Percentiles rank a stretch among this genome's conserved stretches.
Evolutionary conservation across 2,113 vertebrate species (phyloP).

Genomic region (Penelope pileata): DNA sequence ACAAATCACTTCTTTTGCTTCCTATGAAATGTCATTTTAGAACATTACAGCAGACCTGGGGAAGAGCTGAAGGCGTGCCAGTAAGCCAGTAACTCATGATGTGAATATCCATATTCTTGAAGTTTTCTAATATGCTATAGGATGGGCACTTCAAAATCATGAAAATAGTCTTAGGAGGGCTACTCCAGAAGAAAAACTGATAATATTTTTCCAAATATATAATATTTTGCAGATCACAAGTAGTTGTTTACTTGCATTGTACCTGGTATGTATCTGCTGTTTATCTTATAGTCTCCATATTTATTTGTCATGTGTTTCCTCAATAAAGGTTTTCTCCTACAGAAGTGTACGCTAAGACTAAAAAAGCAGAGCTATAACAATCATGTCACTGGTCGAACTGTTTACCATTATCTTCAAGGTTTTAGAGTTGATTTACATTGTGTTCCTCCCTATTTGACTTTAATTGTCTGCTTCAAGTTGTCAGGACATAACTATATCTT

Average conservation of each 20-base stretch:
- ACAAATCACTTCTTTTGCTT: background rate
- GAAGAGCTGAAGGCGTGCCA: background rate
- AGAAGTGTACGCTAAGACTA: background rate
- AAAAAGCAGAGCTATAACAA: slow-evolving; percentile 16
- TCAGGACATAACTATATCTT: slow-evolving; percentile 73
- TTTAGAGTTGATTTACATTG: slow-evolving; percentile 66
- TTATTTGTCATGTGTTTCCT: background rate
- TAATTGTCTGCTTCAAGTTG: slow-evolving; percentile 73
- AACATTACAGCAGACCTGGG: background rate
- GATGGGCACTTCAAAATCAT: background rate
- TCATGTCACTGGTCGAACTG: background rate
- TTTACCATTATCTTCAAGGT: slow-evolving; percentile 56
- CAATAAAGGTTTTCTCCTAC: background rate
- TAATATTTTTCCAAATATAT: background rate
- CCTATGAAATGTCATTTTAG: background rate
- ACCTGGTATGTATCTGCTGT: background rate
- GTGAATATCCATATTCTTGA: background rate
- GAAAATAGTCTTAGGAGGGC: background rate
- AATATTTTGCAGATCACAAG: background rate
- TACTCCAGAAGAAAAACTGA: background rate
- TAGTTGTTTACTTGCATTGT: background rate
- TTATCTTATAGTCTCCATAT: background rate
- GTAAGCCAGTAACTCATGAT: fast-evolving
- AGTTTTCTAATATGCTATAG: background rate
- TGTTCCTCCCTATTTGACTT: slow-evolving; percentile 63